Base-by-base conservation (phyloP, 2,113 vertebrate species). In the Enhydra lutris region DNA sequence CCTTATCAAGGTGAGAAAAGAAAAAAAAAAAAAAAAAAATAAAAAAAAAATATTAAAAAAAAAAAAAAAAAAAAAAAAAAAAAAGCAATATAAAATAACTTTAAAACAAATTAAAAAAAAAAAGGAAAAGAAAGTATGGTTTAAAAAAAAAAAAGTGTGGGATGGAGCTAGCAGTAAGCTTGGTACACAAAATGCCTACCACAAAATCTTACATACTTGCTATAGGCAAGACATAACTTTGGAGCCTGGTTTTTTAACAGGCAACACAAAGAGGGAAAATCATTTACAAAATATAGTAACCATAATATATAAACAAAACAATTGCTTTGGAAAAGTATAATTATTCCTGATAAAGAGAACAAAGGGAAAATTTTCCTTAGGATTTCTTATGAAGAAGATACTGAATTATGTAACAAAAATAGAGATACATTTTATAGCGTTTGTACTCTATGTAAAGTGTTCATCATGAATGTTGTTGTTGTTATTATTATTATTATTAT, bases 41-140 rank as follows among this genome's bases (percentile, higher is more conserved):
- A n/a, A n/a, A n/a, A n/a, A n/a, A n/a, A n/a, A n/a, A n/a, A n/a
- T n/a, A n/a, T n/a, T n/a, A n/a, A n/a, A 21, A 78, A 78, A 61
- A 18, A 50, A 21, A 36, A 69, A 42, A 42, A n/a, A n/a, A n/a
- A n/a, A n/a, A n/a, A n/a, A n/a, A n/a, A 61, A 42, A 55, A 65
- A 91, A 52, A n/a, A 13, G 24, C 11, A 94, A 86, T n/a, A 79
- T 61, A 95, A 90, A 82, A 97, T 78, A 6, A 96, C 93, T 74
- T 76, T 45, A 55, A 83, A 83, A 29, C 65, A 31, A 80, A 55
- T 78, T 52, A 9, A 71, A 78, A 89, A 59, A 81, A 81, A 69
- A 61, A 2, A 42, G 39, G 6, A 63, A 85, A 79, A 15, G 36
- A 50, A 97, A 92, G 4, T n/a, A 85, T 7, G 18, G 57, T 91